These are phyloP conservation scores for Pantherophis alleghaniensis DNA, from an alignment of 2,797 vertebrate genomes.

Conservation along the genomic window DNA sequence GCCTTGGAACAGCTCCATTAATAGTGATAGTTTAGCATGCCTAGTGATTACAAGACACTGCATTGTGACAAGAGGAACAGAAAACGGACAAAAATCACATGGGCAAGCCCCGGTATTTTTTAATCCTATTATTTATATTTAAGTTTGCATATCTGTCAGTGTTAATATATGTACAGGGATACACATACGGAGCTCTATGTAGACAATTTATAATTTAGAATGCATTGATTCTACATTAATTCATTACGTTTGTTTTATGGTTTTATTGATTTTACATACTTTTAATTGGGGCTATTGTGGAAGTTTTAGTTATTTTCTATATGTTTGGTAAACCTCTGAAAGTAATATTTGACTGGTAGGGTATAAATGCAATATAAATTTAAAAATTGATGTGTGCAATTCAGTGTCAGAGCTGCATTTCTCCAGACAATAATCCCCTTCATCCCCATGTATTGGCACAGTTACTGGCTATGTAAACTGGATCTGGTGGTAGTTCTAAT, in stretches of 20 bases:
- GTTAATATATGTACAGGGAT: not conserved
- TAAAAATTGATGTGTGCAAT: not conserved
- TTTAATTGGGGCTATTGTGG: not conserved
- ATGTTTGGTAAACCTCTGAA: not conserved
- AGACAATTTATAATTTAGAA: not conserved
- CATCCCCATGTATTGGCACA: not conserved
- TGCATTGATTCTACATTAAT: not conserved
- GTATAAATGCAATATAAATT: not conserved
- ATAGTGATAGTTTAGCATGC: not conserved
- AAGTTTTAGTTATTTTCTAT: not conserved
- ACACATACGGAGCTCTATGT: not conserved
- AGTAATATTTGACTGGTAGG: not conserved
- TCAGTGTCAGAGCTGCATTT: not conserved
- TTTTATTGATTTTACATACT: not conserved
- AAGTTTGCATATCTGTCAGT: not conserved
- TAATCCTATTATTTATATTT: not conserved
- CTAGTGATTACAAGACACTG: not conserved
- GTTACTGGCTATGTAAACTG: not conserved
- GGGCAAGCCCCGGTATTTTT: not conserved
- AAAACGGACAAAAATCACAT: not conserved
- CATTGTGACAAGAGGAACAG: not conserved
- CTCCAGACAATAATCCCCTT: not conserved
- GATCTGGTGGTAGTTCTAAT: not conserved
- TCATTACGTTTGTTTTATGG: not conserved
- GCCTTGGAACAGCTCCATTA: not conserved